Conservation (phyloP, 1,140 invertebrate species). For the Manduca sexta region DNA sequence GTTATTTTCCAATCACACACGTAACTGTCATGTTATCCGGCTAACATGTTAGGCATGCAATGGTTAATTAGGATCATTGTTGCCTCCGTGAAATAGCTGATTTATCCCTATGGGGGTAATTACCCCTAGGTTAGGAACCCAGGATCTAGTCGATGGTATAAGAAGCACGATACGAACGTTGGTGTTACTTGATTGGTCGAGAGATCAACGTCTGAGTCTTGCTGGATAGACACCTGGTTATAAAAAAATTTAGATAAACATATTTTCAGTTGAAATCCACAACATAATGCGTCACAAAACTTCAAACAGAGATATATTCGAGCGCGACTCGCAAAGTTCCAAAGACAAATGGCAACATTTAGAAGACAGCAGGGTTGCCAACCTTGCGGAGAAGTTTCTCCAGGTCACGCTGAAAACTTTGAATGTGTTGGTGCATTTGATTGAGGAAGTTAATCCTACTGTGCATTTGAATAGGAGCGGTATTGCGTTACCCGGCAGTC, state of each 20-base stretch:
- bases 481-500: constrained; percentile 73
- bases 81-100: too few relatives aligned
- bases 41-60: too few relatives aligned
- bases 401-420: constrained; percentile 80
- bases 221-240: too few relatives aligned
- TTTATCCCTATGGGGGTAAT: too few relatives aligned
- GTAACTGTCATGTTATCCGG: too few relatives aligned
- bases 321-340: constrained; percentile 35
- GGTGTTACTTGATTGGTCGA: too few relatives aligned
- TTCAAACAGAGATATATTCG: constrained; percentile 49
- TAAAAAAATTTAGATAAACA: neutral
- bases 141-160: too few relatives aligned
- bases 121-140: too few relatives aligned
- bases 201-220: too few relatives aligned
- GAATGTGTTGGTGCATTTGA: constrained; percentile 83
- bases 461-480: constrained; percentile 72
- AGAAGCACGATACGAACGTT: too few relatives aligned
- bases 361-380: constrained; percentile 62
- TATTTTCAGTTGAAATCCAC: constrained; percentile 59
- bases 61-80: too few relatives aligned
- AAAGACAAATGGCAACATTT: constrained; percentile 74
- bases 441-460: constrained; percentile 81
- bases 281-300: constrained; percentile 55
- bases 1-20: too few relatives aligned
- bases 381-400: constrained; percentile 76